Base-by-base conservation (phyloP, 2,113 vertebrate species). In the Sebastes schlegelii region DNA sequence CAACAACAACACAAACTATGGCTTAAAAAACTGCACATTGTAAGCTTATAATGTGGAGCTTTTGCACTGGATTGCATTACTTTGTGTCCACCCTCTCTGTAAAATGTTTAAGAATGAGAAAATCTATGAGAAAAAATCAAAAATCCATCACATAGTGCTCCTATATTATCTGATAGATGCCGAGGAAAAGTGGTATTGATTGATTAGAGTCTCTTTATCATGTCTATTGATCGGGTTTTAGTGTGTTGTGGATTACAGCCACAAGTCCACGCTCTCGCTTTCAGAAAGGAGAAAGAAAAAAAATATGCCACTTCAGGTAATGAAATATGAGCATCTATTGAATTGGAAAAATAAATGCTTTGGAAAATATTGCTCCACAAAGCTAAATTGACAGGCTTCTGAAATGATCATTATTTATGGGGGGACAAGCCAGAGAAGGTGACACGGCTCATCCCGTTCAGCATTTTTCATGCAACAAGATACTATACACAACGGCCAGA, bases 391-490 rank as follows among this genome's bases (percentile, higher is more conserved):
- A 86, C 74, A 51, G 75, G 66, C 66, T 65, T 84, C 71, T 87
- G 75, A 84, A 90, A 80, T 63, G n/a, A 87, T 93, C 61, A 82
- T 93, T 93, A 94, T 92, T 94, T 88, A 91, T 86, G 72, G 66
- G 70, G 61, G 61, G 45, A 67, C 46, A 17, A 52, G 74, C 43
- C 43, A 66, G 77, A 16, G 72, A 45, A 79, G 90, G 88, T 92
- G 93, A 93, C 92, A 93, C 10, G 16, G 61, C 77, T 60, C 88
- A 89, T 92, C 86, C 88, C 60, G 69, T 89, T 91, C 87, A 91
- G 92, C 93, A 94, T 94, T 93, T 93, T 91, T 95, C 92, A 93
- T 92, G 92, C 80, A 91, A 95, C 71, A 6, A 82, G 91, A 95
- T 82, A 92, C 77, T 6, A 34, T 51, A 40, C 51, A 40, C 51